Conservation (phyloP, 2,113 vertebrate genomes). For the Crotalus tigris region DNA sequence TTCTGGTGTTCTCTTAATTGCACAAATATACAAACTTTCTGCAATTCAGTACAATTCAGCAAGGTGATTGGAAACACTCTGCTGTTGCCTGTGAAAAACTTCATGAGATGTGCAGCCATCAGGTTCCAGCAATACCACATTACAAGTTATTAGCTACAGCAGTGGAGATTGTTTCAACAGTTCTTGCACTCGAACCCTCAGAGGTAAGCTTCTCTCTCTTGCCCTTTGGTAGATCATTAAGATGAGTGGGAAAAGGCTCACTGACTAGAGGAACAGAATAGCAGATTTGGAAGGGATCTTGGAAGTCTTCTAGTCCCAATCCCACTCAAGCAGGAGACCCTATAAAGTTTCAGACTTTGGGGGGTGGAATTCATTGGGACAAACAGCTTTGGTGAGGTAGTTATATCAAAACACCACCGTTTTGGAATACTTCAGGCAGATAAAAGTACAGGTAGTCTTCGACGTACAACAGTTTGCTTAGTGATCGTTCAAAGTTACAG, state of each 20-base stretch:
- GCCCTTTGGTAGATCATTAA: background rate
- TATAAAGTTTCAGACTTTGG: background rate
- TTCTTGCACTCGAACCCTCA: conserved; percentile 1
- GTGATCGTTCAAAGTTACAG: too few relatives aligned
- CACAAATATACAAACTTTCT: background rate
- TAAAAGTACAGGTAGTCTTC: background rate
- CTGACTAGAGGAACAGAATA: background rate
- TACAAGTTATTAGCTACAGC: conserved; percentile 34
- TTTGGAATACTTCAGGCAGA: background rate
- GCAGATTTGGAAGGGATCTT: background rate
- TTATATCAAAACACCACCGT: background rate
- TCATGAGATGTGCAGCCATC: conserved; percentile 45
- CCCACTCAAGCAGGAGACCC: background rate
- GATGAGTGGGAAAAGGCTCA: background rate
- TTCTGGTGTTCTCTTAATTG: background rate
- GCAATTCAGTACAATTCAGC: conserved; percentile 41
- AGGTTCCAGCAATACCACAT: fast-evolving
- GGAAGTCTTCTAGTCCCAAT: background rate
- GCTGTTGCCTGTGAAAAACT: conserved; percentile 50
- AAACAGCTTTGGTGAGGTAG: background rate
- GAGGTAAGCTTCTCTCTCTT: conserved; percentile 54
- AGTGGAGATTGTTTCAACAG: conserved; percentile 37
- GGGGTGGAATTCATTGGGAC: background rate
- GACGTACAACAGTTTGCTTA: too few relatives aligned
- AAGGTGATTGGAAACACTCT: conserved; percentile 6